Conservation (phyloP, 2,113 vertebrate genomes). For the Riparia riparia region DNA sequence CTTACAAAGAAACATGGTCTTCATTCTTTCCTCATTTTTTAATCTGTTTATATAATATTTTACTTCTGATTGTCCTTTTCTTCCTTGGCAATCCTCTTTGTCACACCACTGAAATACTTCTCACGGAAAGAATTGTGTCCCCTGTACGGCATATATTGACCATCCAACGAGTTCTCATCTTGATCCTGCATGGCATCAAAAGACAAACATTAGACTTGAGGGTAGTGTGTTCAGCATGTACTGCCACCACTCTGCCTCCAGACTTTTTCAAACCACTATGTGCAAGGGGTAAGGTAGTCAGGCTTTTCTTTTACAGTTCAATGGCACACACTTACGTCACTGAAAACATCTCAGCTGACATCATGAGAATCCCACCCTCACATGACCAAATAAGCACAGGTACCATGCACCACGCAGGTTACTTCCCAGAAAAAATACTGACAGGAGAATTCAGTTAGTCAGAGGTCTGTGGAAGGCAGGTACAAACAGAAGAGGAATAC, state of each 20-base stretch:
- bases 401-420: not conserved
- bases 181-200: slow-evolving; percentile 78
- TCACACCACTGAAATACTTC: slow-evolving; percentile 96
- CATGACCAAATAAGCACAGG: not conserved
- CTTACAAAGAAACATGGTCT: slow-evolving; percentile 44
- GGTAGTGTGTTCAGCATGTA: fast-evolving
- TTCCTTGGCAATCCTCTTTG: slow-evolving; percentile 87
- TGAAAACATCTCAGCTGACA: not conserved
- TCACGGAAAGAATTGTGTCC: slow-evolving; percentile 97
- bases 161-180: slow-evolving; percentile 79
- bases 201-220: slow-evolving; percentile 1
- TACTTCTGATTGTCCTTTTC: slow-evolving; percentile 77
- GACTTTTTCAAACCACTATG: not conserved
- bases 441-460: not conserved
- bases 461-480: not conserved
- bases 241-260: not conserved
- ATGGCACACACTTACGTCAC: not conserved
- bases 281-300: not conserved
- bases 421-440: not conserved
- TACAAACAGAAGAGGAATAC: not conserved
- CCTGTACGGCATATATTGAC: slow-evolving; percentile 82
- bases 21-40: slow-evolving; percentile 61
- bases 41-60: slow-evolving; percentile 49
- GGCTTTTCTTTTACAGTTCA: not conserved
- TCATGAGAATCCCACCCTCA: not conserved